Evolutionary conservation across 2,888 invertebrate species (phyloP).

Genomic region (Exocentrus adspersus): DNA sequence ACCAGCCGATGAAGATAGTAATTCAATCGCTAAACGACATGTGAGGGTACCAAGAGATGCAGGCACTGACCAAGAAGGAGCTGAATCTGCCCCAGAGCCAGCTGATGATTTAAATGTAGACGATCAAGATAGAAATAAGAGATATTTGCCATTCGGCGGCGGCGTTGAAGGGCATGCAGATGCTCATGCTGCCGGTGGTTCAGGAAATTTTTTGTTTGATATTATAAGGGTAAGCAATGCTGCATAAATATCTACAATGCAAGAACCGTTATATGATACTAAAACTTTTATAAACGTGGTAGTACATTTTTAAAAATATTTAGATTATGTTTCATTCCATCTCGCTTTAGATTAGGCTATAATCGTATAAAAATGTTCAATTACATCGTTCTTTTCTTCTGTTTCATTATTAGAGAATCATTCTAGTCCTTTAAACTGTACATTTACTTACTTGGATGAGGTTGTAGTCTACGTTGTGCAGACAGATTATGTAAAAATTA

Average conservation of each 20-base stretch:
- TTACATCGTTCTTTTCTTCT: neutral
- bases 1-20: conserved; percentile 49
- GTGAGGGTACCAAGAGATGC: conserved; percentile 56
- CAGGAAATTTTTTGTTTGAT: conserved; percentile 90
- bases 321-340: no score
- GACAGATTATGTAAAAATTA: no score
- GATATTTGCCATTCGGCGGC: conserved; percentile 78
- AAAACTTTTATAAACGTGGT: no score
- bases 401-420: no score
- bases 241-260: conserved; percentile 37
- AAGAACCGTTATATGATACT: no score
- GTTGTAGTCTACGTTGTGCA: no score
- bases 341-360: neutral
- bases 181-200: conserved; percentile 70
- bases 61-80: conserved; percentile 52
- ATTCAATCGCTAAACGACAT: conserved; percentile 54
- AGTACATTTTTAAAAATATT: no score
- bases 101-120: conserved; percentile 78
- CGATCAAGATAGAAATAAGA: conserved; percentile 84
- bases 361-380: neutral
- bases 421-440: no score
- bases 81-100: conserved; percentile 70
- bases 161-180: conserved; percentile 61
- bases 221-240: conserved; percentile 82
- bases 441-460: no score